A percentile compares a stretch with the other conserved stretches of the same genome.
phyloP scores from a whole-genome alignment of 92 coral and sea anemone genomes.

The Diadumene lineata region DNA sequence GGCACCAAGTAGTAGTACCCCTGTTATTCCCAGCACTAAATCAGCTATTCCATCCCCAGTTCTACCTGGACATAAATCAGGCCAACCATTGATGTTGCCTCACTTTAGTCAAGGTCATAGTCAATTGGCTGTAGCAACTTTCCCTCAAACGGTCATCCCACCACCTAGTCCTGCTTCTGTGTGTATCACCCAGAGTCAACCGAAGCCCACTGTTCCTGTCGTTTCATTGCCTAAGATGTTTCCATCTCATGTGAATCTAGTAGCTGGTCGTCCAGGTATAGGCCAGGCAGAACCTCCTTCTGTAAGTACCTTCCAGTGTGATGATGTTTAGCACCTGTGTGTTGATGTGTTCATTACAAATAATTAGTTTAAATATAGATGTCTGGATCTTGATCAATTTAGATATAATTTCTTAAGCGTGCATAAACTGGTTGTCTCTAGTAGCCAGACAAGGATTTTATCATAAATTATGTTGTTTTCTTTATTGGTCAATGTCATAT shows the following conservation, averaged over 20 bases:
- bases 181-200: constrained; percentile 8
- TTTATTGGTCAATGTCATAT: no score
- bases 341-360: no score
- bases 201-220: constrained; percentile 12
- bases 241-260: constrained; percentile 26
- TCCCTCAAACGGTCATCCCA: constrained; percentile 13
- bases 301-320: constrained; percentile 22
- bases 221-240: constrained; percentile 25
- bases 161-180: constrained; percentile 8
- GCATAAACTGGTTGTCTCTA: no score
- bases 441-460: no score
- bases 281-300: constrained; percentile 18
- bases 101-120: constrained; percentile 45
- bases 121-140: constrained; percentile 20
- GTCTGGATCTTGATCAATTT: no score
- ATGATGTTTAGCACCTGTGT: not conserved
- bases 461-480: no score
- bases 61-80: constrained; percentile 41
- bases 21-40: constrained; percentile 34
- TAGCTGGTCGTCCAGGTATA: constrained; percentile 19
- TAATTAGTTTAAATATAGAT: no score
- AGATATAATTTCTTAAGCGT: no score
- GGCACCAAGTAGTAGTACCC: constrained; percentile 32
- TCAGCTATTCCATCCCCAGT: constrained; percentile 51
- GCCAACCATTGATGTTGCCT: constrained; percentile 33